Percentiles rank a stretch among this genome's conserved stretches.
phyloP scores from a whole-genome alignment of 1,140 invertebrate genomes.

The Potamilus streckersoni region DNA sequence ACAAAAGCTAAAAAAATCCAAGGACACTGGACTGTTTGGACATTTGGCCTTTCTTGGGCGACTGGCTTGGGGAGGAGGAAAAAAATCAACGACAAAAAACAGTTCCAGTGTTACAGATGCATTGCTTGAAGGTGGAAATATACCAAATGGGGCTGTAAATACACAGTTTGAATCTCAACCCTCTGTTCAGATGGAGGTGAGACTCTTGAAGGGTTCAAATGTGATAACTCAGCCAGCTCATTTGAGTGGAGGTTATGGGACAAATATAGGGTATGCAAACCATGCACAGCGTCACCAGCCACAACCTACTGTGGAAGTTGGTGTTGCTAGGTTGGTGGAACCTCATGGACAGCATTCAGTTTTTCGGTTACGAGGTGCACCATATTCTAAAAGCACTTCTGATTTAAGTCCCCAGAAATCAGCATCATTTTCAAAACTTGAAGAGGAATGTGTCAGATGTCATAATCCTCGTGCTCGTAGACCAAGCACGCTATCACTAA shows the following conservation, averaged over 20 bases:
- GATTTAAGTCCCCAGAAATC: conserved; percentile 45
- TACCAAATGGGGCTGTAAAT: too few relatives aligned
- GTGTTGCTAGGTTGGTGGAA: conserved; percentile 42
- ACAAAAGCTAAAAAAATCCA: conserved; percentile 17
- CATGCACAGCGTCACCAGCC: not conserved
- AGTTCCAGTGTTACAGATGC: too few relatives aligned
- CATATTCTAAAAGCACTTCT: conserved; percentile 52
- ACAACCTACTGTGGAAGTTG: conserved; percentile 25
- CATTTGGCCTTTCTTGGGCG: conserved; percentile 24
- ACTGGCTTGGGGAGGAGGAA: conserved; percentile 16
- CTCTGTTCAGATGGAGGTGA: too few relatives aligned
- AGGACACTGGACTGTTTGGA: conserved; percentile 24
- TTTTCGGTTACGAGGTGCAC: conserved; percentile 6
- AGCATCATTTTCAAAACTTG: conserved; percentile 25
- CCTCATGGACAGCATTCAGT: too few relatives aligned
- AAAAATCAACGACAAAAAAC: too few relatives aligned
- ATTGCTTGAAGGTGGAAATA: too few relatives aligned
- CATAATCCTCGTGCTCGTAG: conserved; percentile 29
- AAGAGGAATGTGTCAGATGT: conserved; percentile 26
- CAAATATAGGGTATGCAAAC: not conserved
- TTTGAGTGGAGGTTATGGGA: not conserved
- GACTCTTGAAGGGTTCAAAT: too few relatives aligned
- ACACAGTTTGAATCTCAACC: too few relatives aligned
- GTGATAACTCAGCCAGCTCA: too few relatives aligned
- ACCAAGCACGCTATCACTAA: conserved; percentile 58